phyloP scores from a whole-genome alignment of 2,888 invertebrate species.

The Cyclophora albipunctata region DNA sequence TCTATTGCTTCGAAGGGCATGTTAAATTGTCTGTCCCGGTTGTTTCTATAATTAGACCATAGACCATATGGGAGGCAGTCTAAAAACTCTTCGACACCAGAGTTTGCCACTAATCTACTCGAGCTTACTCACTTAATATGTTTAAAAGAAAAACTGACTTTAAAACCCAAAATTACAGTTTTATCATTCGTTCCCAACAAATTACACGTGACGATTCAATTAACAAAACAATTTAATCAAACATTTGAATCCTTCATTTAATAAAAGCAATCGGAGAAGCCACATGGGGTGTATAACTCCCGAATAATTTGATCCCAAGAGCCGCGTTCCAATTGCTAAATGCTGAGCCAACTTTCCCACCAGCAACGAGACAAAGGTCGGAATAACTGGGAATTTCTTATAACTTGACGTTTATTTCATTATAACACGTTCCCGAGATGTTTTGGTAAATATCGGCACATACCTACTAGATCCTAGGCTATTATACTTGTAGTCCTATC shows the following conservation, averaged over 20 bases:
- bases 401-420: neutral
- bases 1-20: too few relatives aligned
- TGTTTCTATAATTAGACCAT: too few relatives aligned
- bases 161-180: too few relatives aligned
- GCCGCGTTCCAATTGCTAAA: conserved; percentile 7
- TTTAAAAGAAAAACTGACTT: too few relatives aligned
- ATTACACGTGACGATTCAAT: conserved; percentile 1
- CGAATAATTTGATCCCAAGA: conserved; percentile 8
- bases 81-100: too few relatives aligned
- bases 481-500: too few relatives aligned
- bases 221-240: neutral
- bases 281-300: neutral
- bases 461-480: neutral
- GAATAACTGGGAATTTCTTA: neutral
- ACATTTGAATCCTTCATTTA: neutral
- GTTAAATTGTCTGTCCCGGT: too few relatives aligned
- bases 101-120: too few relatives aligned
- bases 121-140: too few relatives aligned
- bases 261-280: neutral
- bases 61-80: too few relatives aligned
- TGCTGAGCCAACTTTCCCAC: conserved; percentile 6
- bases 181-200: too few relatives aligned
- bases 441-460: too few relatives aligned
- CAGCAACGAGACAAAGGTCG: neutral
- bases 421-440: neutral